These are phyloP conservation scores for Morinoia aosen DNA, from an alignment of 2,888 invertebrate species.

Conservation along the genomic window DNA sequence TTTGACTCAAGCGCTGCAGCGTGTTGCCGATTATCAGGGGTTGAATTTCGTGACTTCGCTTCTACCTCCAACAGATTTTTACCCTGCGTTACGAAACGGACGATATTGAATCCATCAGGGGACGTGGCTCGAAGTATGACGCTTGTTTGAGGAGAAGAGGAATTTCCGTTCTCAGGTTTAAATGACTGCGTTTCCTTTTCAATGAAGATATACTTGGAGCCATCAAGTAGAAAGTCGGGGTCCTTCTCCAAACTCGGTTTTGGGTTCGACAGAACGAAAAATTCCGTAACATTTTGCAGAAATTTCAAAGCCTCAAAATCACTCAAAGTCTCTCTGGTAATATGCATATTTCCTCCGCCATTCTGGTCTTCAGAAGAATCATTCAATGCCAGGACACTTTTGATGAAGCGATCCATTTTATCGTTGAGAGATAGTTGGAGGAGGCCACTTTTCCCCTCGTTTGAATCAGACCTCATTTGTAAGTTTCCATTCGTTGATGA, in stretches of 20 bases:
- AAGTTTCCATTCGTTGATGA: not conserved
- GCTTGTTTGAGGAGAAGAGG: not conserved
- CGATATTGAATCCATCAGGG: not conserved
- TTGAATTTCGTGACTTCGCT: not conserved
- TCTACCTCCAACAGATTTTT: not conserved
- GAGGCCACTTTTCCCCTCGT: not conserved
- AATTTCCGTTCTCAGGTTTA: not conserved
- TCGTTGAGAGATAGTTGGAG: not conserved
- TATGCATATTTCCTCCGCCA: not conserved
- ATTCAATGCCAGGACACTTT: not conserved
- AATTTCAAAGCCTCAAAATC: not conserved
- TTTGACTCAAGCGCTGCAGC: not conserved
- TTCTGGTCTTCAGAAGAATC: not conserved
- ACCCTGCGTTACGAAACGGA: not conserved
- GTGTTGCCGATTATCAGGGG: not conserved
- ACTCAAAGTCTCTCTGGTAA: not conserved
- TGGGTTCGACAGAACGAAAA: not conserved
- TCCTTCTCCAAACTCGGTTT: not conserved
- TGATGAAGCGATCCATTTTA: not conserved
- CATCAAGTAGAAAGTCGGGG: not conserved
- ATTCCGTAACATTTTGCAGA: not conserved
- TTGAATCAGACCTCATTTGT: not conserved
- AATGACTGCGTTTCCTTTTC: not conserved
- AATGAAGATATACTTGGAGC: constrained; percentile 24
- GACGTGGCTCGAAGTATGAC: not conserved